Base-by-base conservation (phyloP, 2,888 invertebrate species). In the Dryadula phaetusa region DNA sequence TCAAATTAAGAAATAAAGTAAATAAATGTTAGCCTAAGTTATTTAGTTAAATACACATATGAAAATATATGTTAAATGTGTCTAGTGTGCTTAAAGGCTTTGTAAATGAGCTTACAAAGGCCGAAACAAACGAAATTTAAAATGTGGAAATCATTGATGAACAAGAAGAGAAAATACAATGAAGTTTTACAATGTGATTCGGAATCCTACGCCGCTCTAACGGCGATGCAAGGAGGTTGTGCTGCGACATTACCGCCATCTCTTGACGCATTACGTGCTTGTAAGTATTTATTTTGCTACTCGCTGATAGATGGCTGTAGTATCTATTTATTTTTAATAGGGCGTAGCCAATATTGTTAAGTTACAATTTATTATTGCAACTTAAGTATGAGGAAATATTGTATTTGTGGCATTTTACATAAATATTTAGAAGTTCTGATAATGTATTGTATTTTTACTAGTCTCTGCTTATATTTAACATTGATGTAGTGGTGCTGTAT, bases 231-330 rank as follows among this genome's bases (percentile, higher is more conserved):
- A 69, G 90, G 92, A 86, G 92, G 92, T 65, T 86, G 80, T 69
- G 87, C 92, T 12, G 90, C 92, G 72, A 92, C 92, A 47, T 81
- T 92, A 78, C 92, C 92, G 86, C 92, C 92, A 85, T 92, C 92
- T 83, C 87, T 92, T 63, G 92, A 92, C 77, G 92, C 92, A 22
- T 81, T 92, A 32, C 86, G 92, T 78, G 92, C 92, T 85, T 92
- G 92, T 92, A 82, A 92, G 92, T 91, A 84, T 76, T 83, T 56
- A 49, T 18, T 77, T 90, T 88, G 89, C 91, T 88, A 90, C 79
- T 89, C 80, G 75, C 68, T 81, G 74, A 73, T 82, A 88, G 91
- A 78, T 86, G 86, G 81, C 90, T 49, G 63, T 20, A 44, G 44
- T 18, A 20, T 3, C 28, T 54, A 8, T 37, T 66, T 42, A 46